Conservation (phyloP, 2,113 vertebrate species). For the Polyodon spathula region DNA sequence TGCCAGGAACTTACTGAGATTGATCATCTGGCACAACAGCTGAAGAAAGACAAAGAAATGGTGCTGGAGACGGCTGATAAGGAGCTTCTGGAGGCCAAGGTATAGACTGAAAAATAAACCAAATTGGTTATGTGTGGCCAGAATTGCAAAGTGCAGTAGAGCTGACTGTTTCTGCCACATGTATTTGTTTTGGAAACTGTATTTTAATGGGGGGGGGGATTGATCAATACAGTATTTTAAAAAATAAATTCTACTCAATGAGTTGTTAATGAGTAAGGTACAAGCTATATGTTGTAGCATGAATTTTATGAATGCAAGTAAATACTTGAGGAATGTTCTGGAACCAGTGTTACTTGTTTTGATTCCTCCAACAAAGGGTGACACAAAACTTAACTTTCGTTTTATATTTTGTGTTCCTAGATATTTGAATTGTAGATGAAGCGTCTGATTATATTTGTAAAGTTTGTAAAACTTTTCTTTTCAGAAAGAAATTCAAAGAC, state of each 20-base stretch:
- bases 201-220: no score
- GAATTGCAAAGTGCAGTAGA: not conserved
- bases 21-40: conserved; percentile 77
- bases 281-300: no score
- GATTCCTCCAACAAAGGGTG: no score
- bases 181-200: no score
- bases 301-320: no score
- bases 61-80: conserved; percentile 80
- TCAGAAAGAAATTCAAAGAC: conserved; percentile 81
- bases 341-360: no score
- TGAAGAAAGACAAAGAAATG: conserved; percentile 84
- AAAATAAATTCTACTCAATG: no score
- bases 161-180: not conserved
- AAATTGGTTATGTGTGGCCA: not conserved
- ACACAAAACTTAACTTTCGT: no score
- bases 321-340: no score
- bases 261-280: no score
- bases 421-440: not conserved
- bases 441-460: not conserved
- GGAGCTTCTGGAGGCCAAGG: conserved; percentile 82
- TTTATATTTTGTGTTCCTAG: no score
- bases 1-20: conserved; percentile 90
- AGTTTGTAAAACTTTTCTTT: conserved; percentile 21
- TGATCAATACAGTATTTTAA: no score
- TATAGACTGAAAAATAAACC: conserved; percentile 28